Evolutionary conservation across 2,888 invertebrate species (phyloP), one percentile per base, ranked within the genome.

Genomic region (Tenthredo distinguenda): DNA sequence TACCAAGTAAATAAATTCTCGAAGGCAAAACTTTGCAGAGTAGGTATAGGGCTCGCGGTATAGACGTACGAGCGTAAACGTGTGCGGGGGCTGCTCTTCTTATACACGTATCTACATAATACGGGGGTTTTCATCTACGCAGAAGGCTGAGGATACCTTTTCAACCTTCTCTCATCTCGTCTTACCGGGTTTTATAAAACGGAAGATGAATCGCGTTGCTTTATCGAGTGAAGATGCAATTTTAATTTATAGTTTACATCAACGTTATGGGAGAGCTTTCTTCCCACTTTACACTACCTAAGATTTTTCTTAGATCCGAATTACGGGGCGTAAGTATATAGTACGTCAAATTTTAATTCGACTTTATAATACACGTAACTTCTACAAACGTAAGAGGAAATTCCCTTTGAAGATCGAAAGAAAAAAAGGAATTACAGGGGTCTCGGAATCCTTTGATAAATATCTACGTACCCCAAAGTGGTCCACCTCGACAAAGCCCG

Each of bases 1-100:
- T 43, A 74, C 74, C 43, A 40, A 71, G 71, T 71, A 40, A 74
- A 74, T 74, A 74, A 74, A 74, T 74, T 74, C 68, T 43, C 74
- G n/a, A n/a, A 40, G 74, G 74, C 74, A 43, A 74, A 74, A 74
- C 74, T 74, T 74, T 74, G 40, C 21, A 68, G 34, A 34, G 68
- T 68, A 65, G 26, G 65, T 26, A 15, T 34, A 18, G 65, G 21
- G 9, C 31, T 68, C 15, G 26, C 1, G 26, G 34, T 68, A 12
- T 31, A 31, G 31, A 26, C 26, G 9, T 40, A 21, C 26, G 9
- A 4, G 43, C 43, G 6, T 43, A 43, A 15, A 26, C 15, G 10
- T 9, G 37, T 10, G 68, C 1, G 34, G 18, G n/a, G 55, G 26
- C 34, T 26, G 26, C 12, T 34, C 12, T 34, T 18, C 43, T n/a